Percentiles rank a stretch among this genome's conserved stretches.
Evolutionary conservation across 1,140 invertebrate species (phyloP).

Genomic region (Drosophila littoralis): DNA sequence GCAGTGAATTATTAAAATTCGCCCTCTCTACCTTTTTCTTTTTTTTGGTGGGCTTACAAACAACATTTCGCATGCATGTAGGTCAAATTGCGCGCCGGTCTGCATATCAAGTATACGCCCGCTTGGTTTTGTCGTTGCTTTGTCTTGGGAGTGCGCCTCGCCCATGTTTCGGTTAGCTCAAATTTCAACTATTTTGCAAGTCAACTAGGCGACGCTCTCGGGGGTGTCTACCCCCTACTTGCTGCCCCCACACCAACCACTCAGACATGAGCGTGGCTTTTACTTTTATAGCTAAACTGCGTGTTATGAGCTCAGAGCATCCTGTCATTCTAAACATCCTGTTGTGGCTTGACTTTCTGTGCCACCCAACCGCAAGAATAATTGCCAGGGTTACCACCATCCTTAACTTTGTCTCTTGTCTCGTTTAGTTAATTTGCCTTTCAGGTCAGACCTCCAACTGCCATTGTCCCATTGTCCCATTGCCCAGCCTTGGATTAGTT

Average conservation of each 20-base stretch:
- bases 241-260: not conserved
- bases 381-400: constrained; percentile 54
- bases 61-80: constrained; percentile 57
- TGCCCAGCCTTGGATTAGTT: constrained; percentile 23
- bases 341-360: constrained; percentile 39
- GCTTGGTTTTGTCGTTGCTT: constrained; percentile 52
- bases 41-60: constrained; percentile 19
- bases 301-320: constrained; percentile 10
- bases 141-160: constrained; percentile 23
- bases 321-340: constrained; percentile 18
- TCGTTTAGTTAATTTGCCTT: constrained; percentile 36
- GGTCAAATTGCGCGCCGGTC: constrained; percentile 65
- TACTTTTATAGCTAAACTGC: constrained; percentile 36
- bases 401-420: constrained; percentile 15
- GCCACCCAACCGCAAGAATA: constrained; percentile 56
- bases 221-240: constrained; percentile 18
- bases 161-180: constrained; percentile 18
- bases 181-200: constrained; percentile 74
- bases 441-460: constrained; percentile 7
- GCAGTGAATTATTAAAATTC: constrained; percentile 65
- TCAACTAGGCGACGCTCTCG: constrained; percentile 56
- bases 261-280: constrained; percentile 30
- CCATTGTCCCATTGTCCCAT: constrained; percentile 17
- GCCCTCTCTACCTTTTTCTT: constrained; percentile 11
- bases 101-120: constrained; percentile 65